Conservation (phyloP, 92 coral and sea anemone genomes). For the Paragorgia papillata region DNA sequence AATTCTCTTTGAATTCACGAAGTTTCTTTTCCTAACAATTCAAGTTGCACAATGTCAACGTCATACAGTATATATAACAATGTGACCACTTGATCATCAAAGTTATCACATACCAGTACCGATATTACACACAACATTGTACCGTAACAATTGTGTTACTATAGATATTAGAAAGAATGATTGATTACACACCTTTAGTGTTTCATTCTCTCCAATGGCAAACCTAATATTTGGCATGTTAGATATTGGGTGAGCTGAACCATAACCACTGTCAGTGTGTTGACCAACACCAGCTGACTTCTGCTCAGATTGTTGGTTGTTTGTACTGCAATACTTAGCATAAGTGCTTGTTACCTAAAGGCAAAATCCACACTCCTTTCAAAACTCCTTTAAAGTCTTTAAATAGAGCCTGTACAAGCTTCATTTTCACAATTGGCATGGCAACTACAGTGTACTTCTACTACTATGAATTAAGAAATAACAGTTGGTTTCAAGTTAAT, state of each 20-base stretch:
- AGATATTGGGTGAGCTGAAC: conserved; percentile 76
- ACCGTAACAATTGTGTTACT: no score
- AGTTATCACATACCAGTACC: no score
- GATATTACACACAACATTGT: background rate
- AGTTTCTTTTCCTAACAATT: conserved; percentile 60
- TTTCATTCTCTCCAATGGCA: conserved; percentile 66
- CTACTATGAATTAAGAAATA: no score
- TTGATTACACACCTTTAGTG: conserved; percentile 70
- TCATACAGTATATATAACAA: no score
- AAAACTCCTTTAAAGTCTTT: no score
- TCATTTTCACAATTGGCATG: no score
- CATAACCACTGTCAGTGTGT: conserved; percentile 19
- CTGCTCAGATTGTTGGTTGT: background rate
- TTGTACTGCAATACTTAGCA: background rate
- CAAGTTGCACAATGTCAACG: background rate
- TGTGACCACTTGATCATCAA: background rate
- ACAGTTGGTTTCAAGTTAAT: no score
- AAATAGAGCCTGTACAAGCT: no score
- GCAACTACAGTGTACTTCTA: no score
- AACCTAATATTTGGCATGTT: conserved; percentile 79
- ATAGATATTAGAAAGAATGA: no score
- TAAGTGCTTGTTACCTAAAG: background rate
- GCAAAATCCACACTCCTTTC: no score
- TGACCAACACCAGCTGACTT: background rate
- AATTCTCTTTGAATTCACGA: conserved; percentile 64